Conservation (phyloP, 2,888 invertebrate species). For the Nipponacmea schrenckii region DNA sequence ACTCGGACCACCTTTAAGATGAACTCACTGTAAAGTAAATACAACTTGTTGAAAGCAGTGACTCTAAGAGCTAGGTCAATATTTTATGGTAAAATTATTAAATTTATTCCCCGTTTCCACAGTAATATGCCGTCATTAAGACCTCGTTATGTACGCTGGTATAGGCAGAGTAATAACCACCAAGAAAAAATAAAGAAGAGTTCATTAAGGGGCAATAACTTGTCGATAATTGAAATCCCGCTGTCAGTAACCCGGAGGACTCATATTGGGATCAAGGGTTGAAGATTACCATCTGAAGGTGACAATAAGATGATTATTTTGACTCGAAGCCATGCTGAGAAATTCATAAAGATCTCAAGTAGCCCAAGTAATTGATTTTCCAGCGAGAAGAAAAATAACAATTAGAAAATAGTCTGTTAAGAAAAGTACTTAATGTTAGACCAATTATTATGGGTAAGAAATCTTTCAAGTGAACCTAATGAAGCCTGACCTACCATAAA, state of each 20-base stretch:
- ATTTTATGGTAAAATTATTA: background rate
- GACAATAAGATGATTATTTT: constrained; percentile 4
- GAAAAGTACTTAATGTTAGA: too few relatives aligned
- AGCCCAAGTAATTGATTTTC: too few relatives aligned
- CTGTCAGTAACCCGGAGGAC: constrained; percentile 1
- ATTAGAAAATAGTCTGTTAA: too few relatives aligned
- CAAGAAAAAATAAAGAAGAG: background rate
- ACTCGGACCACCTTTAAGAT: too few relatives aligned
- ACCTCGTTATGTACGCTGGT: background rate
- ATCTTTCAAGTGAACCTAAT: too few relatives aligned
- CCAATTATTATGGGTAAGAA: too few relatives aligned
- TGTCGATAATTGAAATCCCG: background rate
- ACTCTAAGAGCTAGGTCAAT: too few relatives aligned
- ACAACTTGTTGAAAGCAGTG: too few relatives aligned
- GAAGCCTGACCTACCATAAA: too few relatives aligned
- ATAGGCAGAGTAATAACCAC: background rate
- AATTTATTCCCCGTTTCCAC: background rate
- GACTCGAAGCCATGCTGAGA: background rate
- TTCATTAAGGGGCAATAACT: constrained; percentile 8
- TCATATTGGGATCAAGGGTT: background rate
- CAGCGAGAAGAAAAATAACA: too few relatives aligned
- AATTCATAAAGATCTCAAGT: too few relatives aligned
- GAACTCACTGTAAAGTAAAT: too few relatives aligned
- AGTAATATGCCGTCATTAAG: background rate
- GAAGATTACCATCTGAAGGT: background rate